phyloP scores from a whole-genome alignment of 2,797 vertebrate genomes.

The Danio aesculapii region DNA sequence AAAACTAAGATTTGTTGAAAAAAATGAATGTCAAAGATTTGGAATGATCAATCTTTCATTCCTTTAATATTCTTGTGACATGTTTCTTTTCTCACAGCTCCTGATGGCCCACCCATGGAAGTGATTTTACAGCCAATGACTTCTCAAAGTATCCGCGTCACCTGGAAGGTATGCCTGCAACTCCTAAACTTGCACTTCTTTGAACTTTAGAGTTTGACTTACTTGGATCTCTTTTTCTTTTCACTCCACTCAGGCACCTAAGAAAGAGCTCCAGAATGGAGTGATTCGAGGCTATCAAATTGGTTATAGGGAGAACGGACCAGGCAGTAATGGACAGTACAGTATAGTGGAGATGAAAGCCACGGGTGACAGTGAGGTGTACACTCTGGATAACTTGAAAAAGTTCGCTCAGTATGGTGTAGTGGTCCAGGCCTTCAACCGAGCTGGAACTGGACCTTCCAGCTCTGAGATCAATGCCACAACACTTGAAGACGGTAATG shows the following conservation, averaged over 20 bases:
- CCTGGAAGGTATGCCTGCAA: slow-evolving; percentile 90
- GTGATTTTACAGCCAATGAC: slow-evolving; percentile 95
- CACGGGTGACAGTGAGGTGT: slow-evolving; percentile 95
- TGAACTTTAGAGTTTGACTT: neutral
- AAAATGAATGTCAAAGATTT: neutral
- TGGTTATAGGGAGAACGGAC: slow-evolving; percentile 96
- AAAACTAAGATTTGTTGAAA: too few species aligned
- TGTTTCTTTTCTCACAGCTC: slow-evolving; percentile 77
- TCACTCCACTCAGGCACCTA: slow-evolving; percentile 83
- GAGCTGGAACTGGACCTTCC: slow-evolving; percentile 94
- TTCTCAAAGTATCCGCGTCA: slow-evolving; percentile 97
- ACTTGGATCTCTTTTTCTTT: neutral
- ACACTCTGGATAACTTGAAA: slow-evolving; percentile 97
- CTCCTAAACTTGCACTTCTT: neutral
- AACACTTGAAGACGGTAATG: slow-evolving; percentile 92
- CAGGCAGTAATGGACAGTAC: slow-evolving; percentile 96
- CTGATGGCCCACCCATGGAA: slow-evolving; percentile 95
- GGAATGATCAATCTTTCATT: neutral
- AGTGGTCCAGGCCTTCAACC: slow-evolving; percentile 97
- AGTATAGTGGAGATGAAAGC: slow-evolving; percentile 99
- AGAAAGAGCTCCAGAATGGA: slow-evolving; percentile 96
- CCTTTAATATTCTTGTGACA: slow-evolving; percentile 16
- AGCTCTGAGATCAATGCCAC: slow-evolving; percentile 98
- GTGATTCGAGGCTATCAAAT: slow-evolving; percentile 98
- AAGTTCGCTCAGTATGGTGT: slow-evolving; percentile 98